Evolutionary conservation across 2,888 invertebrate genomes (phyloP).

Genomic region (Bombyx huttoni): DNA sequence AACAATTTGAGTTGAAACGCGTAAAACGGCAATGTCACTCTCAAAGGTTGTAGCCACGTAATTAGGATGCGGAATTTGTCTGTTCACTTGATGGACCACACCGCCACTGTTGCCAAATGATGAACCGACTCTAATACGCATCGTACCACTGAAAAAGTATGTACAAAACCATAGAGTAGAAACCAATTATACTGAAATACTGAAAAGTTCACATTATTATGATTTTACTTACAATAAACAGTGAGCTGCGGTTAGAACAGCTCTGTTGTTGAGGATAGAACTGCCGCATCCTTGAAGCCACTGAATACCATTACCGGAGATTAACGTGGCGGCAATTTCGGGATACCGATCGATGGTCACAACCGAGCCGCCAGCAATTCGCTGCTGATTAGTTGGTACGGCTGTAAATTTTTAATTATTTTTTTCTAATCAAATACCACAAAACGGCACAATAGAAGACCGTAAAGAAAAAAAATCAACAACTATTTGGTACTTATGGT

Average conservation of each 20-base stretch:
- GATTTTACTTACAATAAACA: conserved; percentile 9
- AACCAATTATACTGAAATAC: neutral
- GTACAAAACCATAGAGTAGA: neutral
- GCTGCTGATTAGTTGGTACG: conserved; percentile 13
- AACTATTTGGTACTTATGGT: too few relatives aligned
- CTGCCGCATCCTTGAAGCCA: conserved; percentile 23
- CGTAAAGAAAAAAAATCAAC: neutral
- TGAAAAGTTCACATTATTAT: neutral
- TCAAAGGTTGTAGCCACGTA: conserved; percentile 12
- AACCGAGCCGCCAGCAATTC: conserved; percentile 26
- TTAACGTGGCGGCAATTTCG: conserved; percentile 16
- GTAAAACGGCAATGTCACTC: conserved; percentile 20
- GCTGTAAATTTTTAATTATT: conserved; percentile 6
- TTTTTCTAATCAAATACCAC: too few relatives aligned
- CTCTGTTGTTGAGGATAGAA: conserved; percentile 19
- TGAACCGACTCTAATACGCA: conserved; percentile 22
- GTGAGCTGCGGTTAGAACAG: conserved; percentile 24
- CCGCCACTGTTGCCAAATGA: conserved; percentile 21
- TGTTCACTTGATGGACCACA: conserved; percentile 8
- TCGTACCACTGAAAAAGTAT: conserved; percentile 5
- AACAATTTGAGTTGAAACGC: conserved; percentile 1
- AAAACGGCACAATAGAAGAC: neutral
- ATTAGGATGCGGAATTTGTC: conserved; percentile 12
- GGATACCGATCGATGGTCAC: conserved; percentile 22
- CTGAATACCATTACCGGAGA: conserved; percentile 9